These are phyloP conservation scores for Melanocharis versteri DNA, from an alignment of 2,113 vertebrate genomes.

Conservation along the genomic window DNA sequence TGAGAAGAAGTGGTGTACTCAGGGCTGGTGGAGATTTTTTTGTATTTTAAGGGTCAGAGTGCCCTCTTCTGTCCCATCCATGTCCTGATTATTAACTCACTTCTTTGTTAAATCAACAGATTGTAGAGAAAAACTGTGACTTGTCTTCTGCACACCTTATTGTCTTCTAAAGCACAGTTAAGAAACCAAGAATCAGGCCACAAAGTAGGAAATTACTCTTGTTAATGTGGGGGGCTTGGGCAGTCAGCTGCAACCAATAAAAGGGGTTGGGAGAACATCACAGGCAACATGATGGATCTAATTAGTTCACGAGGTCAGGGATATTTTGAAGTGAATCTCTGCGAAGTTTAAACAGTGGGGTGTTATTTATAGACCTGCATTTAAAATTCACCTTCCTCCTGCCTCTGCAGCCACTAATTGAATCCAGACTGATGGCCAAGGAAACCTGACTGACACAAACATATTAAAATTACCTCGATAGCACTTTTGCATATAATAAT, in stretches of 20 bases:
- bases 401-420: neutral
- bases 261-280: neutral
- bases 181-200: neutral
- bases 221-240: neutral
- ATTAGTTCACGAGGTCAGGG: neutral
- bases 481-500: neutral
- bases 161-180: neutral
- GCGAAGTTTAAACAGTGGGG: rapidly evolving
- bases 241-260: neutral
- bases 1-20: rapidly evolving
- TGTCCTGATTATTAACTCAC: neutral
- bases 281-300: neutral
- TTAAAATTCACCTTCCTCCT: neutral
- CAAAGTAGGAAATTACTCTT: neutral
- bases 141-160: neutral
- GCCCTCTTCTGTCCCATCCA: constrained; percentile 17
- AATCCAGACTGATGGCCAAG: neutral
- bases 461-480: neutral
- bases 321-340: neutral
- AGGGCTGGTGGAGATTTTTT: neutral
- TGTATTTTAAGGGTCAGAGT: neutral
- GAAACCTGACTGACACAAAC: neutral
- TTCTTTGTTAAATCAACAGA: neutral
- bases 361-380: neutral
- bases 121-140: neutral